phyloP scores from a whole-genome alignment of 2,797 vertebrate genomes.

The Amblyopsis hoosieri region DNA sequence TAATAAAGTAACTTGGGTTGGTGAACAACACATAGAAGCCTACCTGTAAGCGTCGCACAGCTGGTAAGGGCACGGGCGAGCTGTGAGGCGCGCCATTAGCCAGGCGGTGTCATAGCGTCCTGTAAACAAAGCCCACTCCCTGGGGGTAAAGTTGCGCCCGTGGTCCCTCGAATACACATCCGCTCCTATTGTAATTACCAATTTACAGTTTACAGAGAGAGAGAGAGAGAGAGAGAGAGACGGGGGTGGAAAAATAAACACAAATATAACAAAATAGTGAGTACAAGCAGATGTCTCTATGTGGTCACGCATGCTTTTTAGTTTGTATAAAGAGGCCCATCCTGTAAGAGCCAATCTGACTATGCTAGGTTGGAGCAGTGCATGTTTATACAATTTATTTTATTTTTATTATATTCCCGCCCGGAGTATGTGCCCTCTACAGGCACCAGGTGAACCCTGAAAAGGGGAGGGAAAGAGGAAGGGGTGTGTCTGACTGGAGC shows the following conservation, averaged over 20 bases:
- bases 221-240: background rate
- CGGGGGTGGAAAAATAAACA: background rate
- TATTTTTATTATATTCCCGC: too few species aligned
- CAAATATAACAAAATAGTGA: background rate
- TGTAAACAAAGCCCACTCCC: slow-evolving; percentile 93
- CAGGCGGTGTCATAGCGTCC: slow-evolving; percentile 86
- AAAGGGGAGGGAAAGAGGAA: too few species aligned
- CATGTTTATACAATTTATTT: too few species aligned
- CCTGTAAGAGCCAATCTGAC: too few species aligned
- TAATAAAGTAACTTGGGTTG: too few species aligned
- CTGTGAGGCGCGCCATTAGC: slow-evolving; percentile 85
- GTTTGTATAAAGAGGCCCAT: too few species aligned
- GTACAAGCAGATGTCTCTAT: background rate
- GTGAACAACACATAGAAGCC: background rate
- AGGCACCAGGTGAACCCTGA: too few species aligned
- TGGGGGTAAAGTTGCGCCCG: slow-evolving; percentile 83
- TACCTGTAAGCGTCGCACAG: slow-evolving; percentile 80
- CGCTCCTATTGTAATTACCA: slow-evolving; percentile 76
- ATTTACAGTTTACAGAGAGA: background rate
- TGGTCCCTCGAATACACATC: slow-evolving; percentile 84
- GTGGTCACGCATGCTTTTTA: background rate
- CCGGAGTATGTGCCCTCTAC: too few species aligned
- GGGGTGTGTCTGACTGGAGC: too few species aligned
- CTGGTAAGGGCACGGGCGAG: slow-evolving; percentile 85
- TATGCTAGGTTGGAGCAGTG: too few species aligned